Evolutionary conservation across 2,797 vertebrate genomes (phyloP).

Genomic region (Chelmon rostratus): DNA sequence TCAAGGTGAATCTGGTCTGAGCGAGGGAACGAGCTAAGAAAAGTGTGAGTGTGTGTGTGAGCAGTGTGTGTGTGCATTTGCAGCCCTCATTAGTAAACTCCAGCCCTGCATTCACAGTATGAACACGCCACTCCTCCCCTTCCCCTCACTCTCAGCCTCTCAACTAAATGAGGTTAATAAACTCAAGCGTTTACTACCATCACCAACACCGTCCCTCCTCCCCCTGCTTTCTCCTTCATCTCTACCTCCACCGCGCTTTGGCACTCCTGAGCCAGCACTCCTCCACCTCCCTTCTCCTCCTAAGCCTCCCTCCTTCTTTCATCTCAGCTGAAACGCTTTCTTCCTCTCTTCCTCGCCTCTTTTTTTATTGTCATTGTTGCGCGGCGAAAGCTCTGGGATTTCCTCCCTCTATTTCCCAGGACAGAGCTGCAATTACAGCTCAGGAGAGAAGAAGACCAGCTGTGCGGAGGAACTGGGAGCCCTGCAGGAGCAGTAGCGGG

Average conservation of each 20-base stretch:
- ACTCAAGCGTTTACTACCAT: conserved; percentile 91
- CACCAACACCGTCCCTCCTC: conserved; percentile 62
- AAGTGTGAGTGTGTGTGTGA: conserved; percentile 65
- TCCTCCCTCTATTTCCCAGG: conserved; percentile 88
- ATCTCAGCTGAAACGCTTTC: conserved; percentile 80
- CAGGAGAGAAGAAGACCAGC: conserved; percentile 83
- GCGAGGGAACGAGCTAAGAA: conserved; percentile 67
- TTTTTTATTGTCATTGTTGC: conserved; percentile 87
- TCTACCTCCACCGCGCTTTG: conserved; percentile 61
- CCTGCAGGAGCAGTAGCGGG: not conserved
- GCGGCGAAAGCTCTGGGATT: conserved; percentile 88
- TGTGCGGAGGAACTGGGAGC: conserved; percentile 54
- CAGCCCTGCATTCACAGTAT: conserved; percentile 86
- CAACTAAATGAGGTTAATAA: conserved; percentile 93
- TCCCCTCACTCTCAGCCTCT: conserved; percentile 84
- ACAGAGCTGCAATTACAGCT: conserved; percentile 89
- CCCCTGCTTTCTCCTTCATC: conserved; percentile 62
- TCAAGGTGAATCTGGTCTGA: conserved; percentile 86
- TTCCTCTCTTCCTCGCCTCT: conserved; percentile 81
- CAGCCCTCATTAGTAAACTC: conserved; percentile 90
- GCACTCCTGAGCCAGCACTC: conserved; percentile 66
- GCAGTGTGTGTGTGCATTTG: conserved; percentile 67
- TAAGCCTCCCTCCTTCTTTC: conserved; percentile 76
- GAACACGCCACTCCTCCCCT: conserved; percentile 87
- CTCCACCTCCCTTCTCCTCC: conserved; percentile 60